Evolutionary conservation across 2,113 vertebrate species (phyloP), one percentile per base, ranked within the genome.

Genomic region (Labeo rohita): DNA sequence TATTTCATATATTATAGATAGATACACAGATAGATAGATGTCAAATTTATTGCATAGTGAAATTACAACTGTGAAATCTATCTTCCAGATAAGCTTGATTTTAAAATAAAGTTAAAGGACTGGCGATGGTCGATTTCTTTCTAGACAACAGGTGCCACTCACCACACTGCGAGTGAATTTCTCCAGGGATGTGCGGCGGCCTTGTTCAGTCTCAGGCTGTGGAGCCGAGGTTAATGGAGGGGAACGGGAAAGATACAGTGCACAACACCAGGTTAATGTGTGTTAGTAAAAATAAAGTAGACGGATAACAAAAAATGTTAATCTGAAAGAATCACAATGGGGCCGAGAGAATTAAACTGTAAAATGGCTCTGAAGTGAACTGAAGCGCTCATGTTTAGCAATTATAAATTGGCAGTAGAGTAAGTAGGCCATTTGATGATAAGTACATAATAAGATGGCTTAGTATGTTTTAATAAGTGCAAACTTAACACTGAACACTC

Each of bases 111-210:
- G 61, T 78, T 28, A 49, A 54, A 74, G 6, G 49, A 43, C 3
- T 23, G 18, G 43, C 18, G 43, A 36, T n/a, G 11, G 36, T 43
- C 7, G 54, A 15, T 34, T 21, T 77, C 18, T 36, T 39, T 63
- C 10, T 52, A 68, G 43, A 50, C n/a, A 47, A 81, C 7, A 52
- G 28, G 43, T 23, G 23, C 15, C 92, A 96, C 98, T 98, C 95
- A 99, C 98, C 97, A 99, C 93, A 0, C 97, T 99, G 95, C 97
- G 98, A 88, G 98, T 99, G 95, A 99, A 99, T 94, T 99, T 99
- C 97, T 99, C 98, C 97, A 99, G 95, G 89, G 98, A 99, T 88
- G 98, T 99, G 94, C 98, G 98, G 91, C 97, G 96, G 84, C 97
- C 98, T 96, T 98, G 98, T 92, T 98, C 97, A 87, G 95, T 97